Base-by-base conservation (phyloP, 2,888 invertebrate species). In the Hetaerina titia region DNA sequence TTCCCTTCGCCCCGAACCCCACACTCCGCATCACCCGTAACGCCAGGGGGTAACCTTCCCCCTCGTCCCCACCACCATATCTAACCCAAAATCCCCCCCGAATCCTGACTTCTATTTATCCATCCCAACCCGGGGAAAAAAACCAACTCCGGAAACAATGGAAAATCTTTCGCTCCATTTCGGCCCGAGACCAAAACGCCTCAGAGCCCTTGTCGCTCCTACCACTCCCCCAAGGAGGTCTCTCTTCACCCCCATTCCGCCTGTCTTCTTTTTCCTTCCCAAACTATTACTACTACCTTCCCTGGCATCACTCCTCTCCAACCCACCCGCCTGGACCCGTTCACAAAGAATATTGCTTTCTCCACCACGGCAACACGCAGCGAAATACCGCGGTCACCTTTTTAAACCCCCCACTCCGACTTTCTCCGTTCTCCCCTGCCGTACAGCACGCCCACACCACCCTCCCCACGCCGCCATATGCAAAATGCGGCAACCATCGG, bases 351-450 rank as follows among this genome's bases (percentile, higher is more conserved):
- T 58, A 89, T 89, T 89, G 57, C 89, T 89, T 56, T 57, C 89
- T 45, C 88, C 15, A 5, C 58, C 7, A 15, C 7, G n/a, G 89
- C 58, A 58, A 89, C 56, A 57, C 89, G 89, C 89, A 57, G 57
- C 58, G 31, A 90, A 45, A 31, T 63, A 90, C 60, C 64, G 92
- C 92, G 69, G 92, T 69, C 92, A 92, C 92, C 92, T 92, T 74
- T 64, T 7, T 22, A 58, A 64, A 90, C 45, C 90, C 57, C 25
- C 58, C n/a, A 81, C 81, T 13, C 25, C 81, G 0, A 13, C 69
- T 22, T 9, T 0, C 6, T 31, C 31, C 31, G 45, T 45, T 45
- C 45, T 45, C 81, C 25, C 74, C 74, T 6, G 13, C 81, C 31
- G 81, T 1, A 11, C 81, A 31, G 1, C 19, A 31, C 22, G 17